Evolutionary conservation across 2,797 vertebrate genomes (phyloP), one percentile per base, ranked within the genome.

Genomic region (Buceros bicornis): DNA sequence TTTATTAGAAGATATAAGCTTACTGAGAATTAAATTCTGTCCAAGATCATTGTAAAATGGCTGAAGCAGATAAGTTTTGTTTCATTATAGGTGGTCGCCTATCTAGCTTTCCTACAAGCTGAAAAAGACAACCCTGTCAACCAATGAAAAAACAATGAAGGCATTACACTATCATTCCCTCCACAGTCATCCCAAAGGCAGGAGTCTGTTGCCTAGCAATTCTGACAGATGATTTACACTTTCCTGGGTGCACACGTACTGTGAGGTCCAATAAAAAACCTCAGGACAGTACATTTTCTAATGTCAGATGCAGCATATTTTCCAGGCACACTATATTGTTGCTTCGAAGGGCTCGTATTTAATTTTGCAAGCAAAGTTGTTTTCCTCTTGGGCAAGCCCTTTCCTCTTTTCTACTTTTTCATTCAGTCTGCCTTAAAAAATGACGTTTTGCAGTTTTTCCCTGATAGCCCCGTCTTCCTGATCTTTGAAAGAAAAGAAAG

Each of bases 301-400:
- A 25, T 56, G 72, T 69, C 80, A 88, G 70, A 76, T 48, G 51
- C 60, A 13, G 42, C 89, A 62, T 85, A 81, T 80, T 87, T 94
- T 83, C 62, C 53, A 91, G 43, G 35, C 19, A 84, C 13, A 8
- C 13, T 40, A 6, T 47, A 72, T 11, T 28, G n/a, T 26, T 82
- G 22, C 16, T 87, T 51, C 12, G 65, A 88, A 77, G 28, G 47
- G 11, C 16, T 81, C 62, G 50, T 90, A 91, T 50, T 95, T 90
- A 94, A 96, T 93, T 95, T 95, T 82, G 48, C 35, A 79, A 86
- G 37, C 21, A 77, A 97, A 92, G 51, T 87, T 54, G 64, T 91
- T 97, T 95, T 94, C 66, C 87, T 93, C 71, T 74, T 90, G 72
- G 77, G 56, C 31, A 69, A 79, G 45, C 14, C 31, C 42, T 93